These are phyloP conservation scores for Caloenas nicobarica DNA, from an alignment of 2,113 vertebrate species.

Conservation along the genomic window DNA sequence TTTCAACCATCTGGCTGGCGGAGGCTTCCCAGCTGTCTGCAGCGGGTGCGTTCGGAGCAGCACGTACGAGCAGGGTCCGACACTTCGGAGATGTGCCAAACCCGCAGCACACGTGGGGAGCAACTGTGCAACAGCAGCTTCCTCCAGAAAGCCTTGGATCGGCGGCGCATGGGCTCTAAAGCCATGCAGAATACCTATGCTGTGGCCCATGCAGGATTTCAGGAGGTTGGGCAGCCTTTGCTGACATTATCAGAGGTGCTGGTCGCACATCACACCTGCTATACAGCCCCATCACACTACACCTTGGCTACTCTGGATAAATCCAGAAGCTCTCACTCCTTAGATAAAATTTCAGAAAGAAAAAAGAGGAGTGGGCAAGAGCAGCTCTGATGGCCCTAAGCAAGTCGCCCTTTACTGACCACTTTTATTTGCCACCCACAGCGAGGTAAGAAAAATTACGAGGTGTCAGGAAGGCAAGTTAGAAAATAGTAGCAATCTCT, in stretches of 20 bases:
- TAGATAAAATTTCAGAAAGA: background rate
- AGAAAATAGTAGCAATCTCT: background rate
- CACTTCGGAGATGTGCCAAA: conserved; percentile 34
- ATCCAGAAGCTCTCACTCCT: background rate
- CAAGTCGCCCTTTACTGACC: background rate
- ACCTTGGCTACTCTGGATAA: background rate
- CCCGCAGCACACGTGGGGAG: conserved; percentile 41
- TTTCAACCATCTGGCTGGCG: conserved; percentile 58
- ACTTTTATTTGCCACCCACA: background rate
- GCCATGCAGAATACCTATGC: background rate
- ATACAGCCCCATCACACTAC: background rate
- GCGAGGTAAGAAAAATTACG: background rate
- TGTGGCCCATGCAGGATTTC: background rate
- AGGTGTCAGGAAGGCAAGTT: background rate
- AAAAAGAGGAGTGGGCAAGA: background rate
- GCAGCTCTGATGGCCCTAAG: background rate
- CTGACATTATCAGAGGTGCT: background rate
- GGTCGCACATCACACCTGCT: rapidly evolving
- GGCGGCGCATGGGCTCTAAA: background rate
- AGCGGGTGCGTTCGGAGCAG: conserved; percentile 36
- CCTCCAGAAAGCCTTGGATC: background rate
- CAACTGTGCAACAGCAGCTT: conserved; percentile 11
- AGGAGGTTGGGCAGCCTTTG: background rate
- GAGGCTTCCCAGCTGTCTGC: conserved; percentile 68
- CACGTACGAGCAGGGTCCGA: conserved; percentile 43